phyloP scores from a whole-genome alignment of 2,113 vertebrate genomes.

The Puntigrus tetrazona region DNA sequence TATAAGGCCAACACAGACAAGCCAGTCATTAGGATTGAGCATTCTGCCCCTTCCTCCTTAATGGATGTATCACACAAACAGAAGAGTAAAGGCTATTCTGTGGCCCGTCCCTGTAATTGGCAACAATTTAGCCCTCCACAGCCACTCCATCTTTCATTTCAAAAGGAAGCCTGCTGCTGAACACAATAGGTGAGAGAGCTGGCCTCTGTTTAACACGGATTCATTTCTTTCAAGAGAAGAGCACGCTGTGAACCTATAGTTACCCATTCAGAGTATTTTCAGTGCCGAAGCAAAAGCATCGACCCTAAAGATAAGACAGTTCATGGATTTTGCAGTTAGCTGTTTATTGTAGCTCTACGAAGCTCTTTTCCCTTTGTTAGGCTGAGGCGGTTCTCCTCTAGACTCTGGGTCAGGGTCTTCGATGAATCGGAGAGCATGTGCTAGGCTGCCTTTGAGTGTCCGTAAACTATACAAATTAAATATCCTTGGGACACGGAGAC shows the following conservation, averaged over 20 bases:
- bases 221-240: slow-evolving; percentile 31
- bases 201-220: slow-evolving; percentile 47
- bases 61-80: slow-evolving; percentile 51
- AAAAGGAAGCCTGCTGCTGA: slow-evolving; percentile 46
- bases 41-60: slow-evolving; percentile 41
- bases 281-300: slow-evolving; percentile 25
- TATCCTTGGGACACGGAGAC: slow-evolving; percentile 28
- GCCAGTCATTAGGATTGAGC: slow-evolving; percentile 39
- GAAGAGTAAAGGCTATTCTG: slow-evolving; percentile 44
- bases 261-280: slow-evolving; percentile 33
- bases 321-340: slow-evolving; percentile 16
- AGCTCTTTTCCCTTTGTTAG: neutral
- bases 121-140: slow-evolving; percentile 42
- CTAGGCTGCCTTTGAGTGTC: neutral
- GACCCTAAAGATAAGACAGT: slow-evolving; percentile 3
- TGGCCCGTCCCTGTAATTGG: slow-evolving; percentile 22
- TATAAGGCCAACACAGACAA: slow-evolving; percentile 36
- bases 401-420: neutral
- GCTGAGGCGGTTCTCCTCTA: neutral
- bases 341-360: slow-evolving; percentile 40
- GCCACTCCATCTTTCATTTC: slow-evolving; percentile 46
- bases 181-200: slow-evolving; percentile 46
- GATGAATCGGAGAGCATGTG: slow-evolving; percentile 3
- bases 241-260: slow-evolving; percentile 12
- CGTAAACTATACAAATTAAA: neutral